phyloP scores from a whole-genome alignment of 2,888 invertebrate species.

The Orchesella flavescens region DNA sequence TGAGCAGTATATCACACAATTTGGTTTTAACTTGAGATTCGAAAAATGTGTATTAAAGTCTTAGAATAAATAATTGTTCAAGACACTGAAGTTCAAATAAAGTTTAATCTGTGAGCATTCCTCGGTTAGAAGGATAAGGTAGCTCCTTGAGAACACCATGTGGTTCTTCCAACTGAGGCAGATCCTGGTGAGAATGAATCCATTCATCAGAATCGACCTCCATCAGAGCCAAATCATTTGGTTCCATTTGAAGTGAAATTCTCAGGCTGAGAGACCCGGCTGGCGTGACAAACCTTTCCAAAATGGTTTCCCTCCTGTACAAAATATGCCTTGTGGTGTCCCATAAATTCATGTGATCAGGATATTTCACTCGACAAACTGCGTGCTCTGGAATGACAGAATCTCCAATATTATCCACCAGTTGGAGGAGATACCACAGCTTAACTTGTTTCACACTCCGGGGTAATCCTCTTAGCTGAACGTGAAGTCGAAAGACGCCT shows the following conservation, averaged over 20 bases:
- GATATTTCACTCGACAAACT: conserved; percentile 58
- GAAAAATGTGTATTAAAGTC: not conserved
- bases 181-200: conserved; percentile 25
- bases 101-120: not conserved
- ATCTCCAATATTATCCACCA: conserved; percentile 62
- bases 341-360: conserved; percentile 63
- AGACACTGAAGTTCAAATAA: not conserved
- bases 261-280: conserved; percentile 43
- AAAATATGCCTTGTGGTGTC: conserved; percentile 62
- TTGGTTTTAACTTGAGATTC: not conserved
- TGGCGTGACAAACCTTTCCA: conserved; percentile 50
- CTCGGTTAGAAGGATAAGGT: not conserved
- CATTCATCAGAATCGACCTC: conserved; percentile 61
- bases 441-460: conserved; percentile 54
- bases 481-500: conserved; percentile 65
- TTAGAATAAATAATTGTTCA: not conserved
- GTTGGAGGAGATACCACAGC: conserved; percentile 60
- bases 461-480: conserved; percentile 62
- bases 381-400: conserved; percentile 65
- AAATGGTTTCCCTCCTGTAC: conserved; percentile 56
- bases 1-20: not conserved
- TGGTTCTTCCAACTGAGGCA: not conserved
- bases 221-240: conserved; percentile 54
- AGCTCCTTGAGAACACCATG: not conserved
- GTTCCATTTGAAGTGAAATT: conserved; percentile 59